These are phyloP conservation scores for Gobio occitaniae DNA, from an alignment of 2,797 vertebrate genomes.

Conservation along the genomic window DNA sequence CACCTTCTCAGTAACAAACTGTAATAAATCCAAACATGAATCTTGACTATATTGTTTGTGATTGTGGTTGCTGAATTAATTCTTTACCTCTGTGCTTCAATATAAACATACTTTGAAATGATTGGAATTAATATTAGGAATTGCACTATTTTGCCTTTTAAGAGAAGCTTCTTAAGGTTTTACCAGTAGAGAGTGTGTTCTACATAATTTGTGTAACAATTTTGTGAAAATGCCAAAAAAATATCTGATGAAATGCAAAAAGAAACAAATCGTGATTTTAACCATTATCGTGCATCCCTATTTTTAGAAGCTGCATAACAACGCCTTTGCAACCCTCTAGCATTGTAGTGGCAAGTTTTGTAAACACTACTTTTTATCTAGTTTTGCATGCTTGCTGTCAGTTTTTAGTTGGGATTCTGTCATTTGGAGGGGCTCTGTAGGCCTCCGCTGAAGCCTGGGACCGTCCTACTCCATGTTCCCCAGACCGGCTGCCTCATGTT, in stretches of 20 bases:
- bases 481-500: background rate
- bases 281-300: background rate
- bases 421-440: background rate
- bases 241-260: background rate
- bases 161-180: background rate
- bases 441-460: conserved; percentile 7
- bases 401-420: background rate
- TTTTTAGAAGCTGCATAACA: background rate
- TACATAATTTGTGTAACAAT: too few relatives aligned
- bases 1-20: background rate
- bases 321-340: background rate
- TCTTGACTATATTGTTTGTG: background rate
- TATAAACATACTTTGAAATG: background rate
- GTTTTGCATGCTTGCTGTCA: background rate
- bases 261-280: background rate
- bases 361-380: background rate
- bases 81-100: background rate
- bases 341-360: background rate
- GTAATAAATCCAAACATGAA: background rate
- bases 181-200: too few relatives aligned
- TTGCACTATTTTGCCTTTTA: background rate
- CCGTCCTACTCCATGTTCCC: background rate
- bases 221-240: background rate
- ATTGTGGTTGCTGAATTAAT: background rate
- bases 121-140: background rate